A percentile compares a stretch with the other conserved stretches of the same genome.
phyloP scores from a whole-genome alignment of 2,113 vertebrate genomes.

The Gymnorhina tibicen region DNA sequence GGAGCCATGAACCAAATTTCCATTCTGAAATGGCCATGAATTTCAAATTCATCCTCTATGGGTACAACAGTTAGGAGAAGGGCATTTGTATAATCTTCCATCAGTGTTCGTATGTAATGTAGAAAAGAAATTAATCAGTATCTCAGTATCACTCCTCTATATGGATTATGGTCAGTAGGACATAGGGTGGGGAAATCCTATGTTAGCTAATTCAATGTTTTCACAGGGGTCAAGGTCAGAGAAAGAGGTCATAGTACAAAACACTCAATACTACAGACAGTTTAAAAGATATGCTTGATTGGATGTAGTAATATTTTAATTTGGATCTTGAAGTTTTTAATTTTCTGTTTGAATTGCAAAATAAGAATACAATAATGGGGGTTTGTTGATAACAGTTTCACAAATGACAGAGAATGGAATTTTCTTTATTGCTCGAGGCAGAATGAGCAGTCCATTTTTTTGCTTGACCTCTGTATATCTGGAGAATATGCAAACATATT shows the following conservation, averaged over 20 bases:
- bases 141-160: neutral
- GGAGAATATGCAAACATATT: slow-evolving; percentile 74
- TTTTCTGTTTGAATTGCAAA: slow-evolving; percentile 18
- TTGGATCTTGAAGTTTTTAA: neutral
- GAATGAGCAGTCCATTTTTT: slow-evolving; percentile 79
- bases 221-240: neutral
- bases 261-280: neutral
- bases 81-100: neutral
- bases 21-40: neutral
- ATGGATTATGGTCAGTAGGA: neutral
- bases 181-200: neutral
- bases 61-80: neutral
- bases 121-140: slow-evolving; percentile 6
- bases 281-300: slow-evolving; percentile 43
- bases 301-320: neutral
- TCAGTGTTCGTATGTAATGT: neutral
- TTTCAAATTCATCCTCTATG: neutral
- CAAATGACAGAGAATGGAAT: slow-evolving; percentile 70
- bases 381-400: slow-evolving; percentile 74
- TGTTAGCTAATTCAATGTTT: neutral
- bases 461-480: slow-evolving; percentile 81
- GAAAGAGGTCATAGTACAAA: neutral
- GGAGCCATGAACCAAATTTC: neutral
- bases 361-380: neutral
- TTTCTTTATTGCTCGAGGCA: slow-evolving; percentile 75